These are phyloP conservation scores for Mya arenaria DNA, from an alignment of 1,140 invertebrate genomes.

Conservation along the genomic window DNA sequence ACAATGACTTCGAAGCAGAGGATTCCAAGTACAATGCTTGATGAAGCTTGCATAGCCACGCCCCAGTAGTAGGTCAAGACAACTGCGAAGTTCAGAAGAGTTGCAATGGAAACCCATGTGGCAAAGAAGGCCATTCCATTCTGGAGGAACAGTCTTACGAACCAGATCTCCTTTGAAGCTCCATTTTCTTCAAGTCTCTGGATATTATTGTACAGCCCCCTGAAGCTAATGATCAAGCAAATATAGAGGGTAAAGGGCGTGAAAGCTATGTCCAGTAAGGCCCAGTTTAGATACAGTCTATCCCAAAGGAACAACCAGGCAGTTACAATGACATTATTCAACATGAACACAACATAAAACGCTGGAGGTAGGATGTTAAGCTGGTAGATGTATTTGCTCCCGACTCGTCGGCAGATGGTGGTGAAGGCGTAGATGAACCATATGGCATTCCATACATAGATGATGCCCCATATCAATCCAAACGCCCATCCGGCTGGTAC, in stretches of 20 bases:
- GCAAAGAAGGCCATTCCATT: conserved; percentile 70
- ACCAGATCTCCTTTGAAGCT: conserved; percentile 57
- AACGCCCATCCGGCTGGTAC: conserved; percentile 58
- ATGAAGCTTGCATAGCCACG: conserved; percentile 46
- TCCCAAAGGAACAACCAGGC: conserved; percentile 71
- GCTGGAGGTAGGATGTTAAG: conserved; percentile 22
- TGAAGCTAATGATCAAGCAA: conserved; percentile 49
- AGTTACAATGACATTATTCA: conserved; percentile 56
- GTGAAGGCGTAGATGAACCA: conserved; percentile 56
- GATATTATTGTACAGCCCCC: conserved; percentile 19
- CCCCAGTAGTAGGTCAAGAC: conserved; percentile 51
- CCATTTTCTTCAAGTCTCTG: background rate
- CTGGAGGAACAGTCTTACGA: conserved; percentile 66
- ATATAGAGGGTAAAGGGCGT: conserved; percentile 60
- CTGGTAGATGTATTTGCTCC: conserved; percentile 18
- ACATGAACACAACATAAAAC: conserved; percentile 47
- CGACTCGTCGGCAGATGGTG: conserved; percentile 35
- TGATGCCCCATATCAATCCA: conserved; percentile 58
- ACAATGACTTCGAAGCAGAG: conserved; percentile 55
- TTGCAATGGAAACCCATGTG: conserved; percentile 66
- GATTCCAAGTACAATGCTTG: conserved; percentile 57
- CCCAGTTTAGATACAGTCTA: conserved; percentile 55
- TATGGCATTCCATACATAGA: conserved; percentile 60
- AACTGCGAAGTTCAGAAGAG: conserved; percentile 66
- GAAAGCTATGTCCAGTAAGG: conserved; percentile 36